Evolutionary conservation across 2,888 invertebrate species (phyloP), one percentile per base, ranked within the genome.

Genomic region (Amorpha juglandis): DNA sequence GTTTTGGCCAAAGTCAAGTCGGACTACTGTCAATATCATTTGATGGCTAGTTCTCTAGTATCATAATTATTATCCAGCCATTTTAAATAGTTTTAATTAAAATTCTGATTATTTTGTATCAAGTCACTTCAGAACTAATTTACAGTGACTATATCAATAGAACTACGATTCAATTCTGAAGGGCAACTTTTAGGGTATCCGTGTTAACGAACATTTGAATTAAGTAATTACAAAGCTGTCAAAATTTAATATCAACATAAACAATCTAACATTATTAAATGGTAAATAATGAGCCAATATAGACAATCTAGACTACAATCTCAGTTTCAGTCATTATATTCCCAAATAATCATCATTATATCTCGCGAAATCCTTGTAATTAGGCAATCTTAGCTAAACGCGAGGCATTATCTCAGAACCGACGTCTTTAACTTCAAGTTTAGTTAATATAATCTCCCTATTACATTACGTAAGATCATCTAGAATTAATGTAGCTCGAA

Each of bases 391-490:
- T 67, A 63, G 66, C 64, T 67, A 69, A 67, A 64, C 66, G 47
- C 48, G 42, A 53, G 70, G 67, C 62, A 73, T 71, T 71, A 73
- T 69, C 67, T 63, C 11, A 67, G 48, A 63, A 67, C 70, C 70
- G 63, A 63, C 71, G 63, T 12, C 66, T 69, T 67, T 71, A 70
- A 75, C 73, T 72, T 68, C 66, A 71, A 69, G 69, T 70, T 70
- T 68, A 70, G 71, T 70, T 72, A 72, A 64, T 62, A 65, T 71
- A 70, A 74, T 73, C 71, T 72, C 53, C 64, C 62, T 66, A 63
- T 33, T 63, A 63, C 67, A 52, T 71, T 68, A 69, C 67, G 64
- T 73, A 66, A 66, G 63, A 52, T 71, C 71, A 68, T 66, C 66
- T 64, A 64, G 66, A 51, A 47, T 63, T 67, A 68, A 71, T 68